These are phyloP conservation scores for Arge pagana DNA, from an alignment of 2,888 invertebrate species.

Conservation along the genomic window DNA sequence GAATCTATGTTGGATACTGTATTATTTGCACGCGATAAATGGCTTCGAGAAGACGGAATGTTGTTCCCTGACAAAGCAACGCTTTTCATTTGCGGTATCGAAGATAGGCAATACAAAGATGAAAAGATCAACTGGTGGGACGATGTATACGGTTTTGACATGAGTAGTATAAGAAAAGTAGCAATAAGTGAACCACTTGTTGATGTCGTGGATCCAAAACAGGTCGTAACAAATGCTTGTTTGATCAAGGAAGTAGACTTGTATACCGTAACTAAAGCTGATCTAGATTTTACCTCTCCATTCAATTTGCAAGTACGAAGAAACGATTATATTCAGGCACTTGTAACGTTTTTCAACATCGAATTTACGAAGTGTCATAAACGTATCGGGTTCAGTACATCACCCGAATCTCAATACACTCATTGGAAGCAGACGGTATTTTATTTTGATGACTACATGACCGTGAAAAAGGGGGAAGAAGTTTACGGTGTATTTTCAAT, in stretches of 20 bases:
- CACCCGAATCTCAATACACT: slow-evolving; percentile 96
- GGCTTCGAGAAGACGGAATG: slow-evolving; percentile 90
- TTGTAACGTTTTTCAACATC: slow-evolving; percentile 98
- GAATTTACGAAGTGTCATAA: slow-evolving; percentile 99
- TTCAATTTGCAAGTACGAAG: slow-evolving; percentile 82
- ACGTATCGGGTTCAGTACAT: slow-evolving; percentile 96
- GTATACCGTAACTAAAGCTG: slow-evolving; percentile 95
- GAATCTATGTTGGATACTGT: slow-evolving; percentile 99
- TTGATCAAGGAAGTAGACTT: slow-evolving; percentile 97
- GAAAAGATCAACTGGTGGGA: slow-evolving; percentile 99
- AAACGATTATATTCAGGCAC: slow-evolving; percentile 96
- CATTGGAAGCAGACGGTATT: slow-evolving; percentile 99
- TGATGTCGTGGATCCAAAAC: slow-evolving; percentile 98
- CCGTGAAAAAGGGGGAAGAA: slow-evolving; percentile 94
- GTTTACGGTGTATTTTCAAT: slow-evolving; percentile 89
- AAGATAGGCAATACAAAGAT: slow-evolving; percentile 99
- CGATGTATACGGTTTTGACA: slow-evolving; percentile 99
- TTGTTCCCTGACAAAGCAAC: slow-evolving; percentile 94
- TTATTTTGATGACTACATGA: slow-evolving; percentile 96
- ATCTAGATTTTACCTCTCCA: slow-evolving; percentile 89
- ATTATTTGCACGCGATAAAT: slow-evolving; percentile 96
- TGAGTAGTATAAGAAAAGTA: slow-evolving; percentile 97
- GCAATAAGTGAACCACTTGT: slow-evolving; percentile 98
- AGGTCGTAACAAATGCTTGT: slow-evolving; percentile 95
- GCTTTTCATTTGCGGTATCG: slow-evolving; percentile 89